Conservation (phyloP, 2,888 invertebrate genomes). For the Mimumesa dahlbomi region DNA sequence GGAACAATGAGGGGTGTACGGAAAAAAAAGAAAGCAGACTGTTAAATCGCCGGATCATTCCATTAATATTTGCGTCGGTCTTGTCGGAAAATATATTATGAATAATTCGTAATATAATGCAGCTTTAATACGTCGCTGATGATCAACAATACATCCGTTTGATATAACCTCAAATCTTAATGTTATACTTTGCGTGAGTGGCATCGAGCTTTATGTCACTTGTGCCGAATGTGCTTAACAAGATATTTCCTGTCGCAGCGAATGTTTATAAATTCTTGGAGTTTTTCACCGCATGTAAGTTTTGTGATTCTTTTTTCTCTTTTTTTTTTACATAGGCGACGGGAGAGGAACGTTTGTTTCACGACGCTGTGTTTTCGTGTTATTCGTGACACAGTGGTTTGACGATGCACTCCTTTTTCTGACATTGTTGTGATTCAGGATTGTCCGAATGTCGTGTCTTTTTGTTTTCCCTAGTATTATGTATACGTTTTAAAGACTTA, state of each 20-base stretch:
- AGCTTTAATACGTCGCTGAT: not conserved
- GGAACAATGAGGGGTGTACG: conserved; percentile 58
- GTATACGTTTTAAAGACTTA: too few relatives aligned
- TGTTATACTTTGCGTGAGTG: conserved; percentile 3
- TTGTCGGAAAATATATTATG: not conserved
- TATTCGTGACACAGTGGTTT: too few relatives aligned
- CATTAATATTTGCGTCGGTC: not conserved
- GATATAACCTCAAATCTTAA: conserved; percentile 42
- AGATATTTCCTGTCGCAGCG: conserved; percentile 20
- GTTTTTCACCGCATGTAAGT: conserved; percentile 42
- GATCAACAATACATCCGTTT: conserved; percentile 22
- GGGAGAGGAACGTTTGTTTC: too few relatives aligned
- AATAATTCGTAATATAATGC: conserved; percentile 2
- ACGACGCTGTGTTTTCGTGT: too few relatives aligned
- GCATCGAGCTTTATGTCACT: conserved; percentile 13
- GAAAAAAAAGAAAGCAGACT: conserved; percentile 53
- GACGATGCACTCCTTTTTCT: too few relatives aligned
- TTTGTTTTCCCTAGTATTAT: too few relatives aligned
- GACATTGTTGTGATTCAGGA: too few relatives aligned
- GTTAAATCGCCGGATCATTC: conserved; percentile 1
- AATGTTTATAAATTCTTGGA: conserved; percentile 27
- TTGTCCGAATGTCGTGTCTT: too few relatives aligned
- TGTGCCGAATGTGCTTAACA: conserved; percentile 47
- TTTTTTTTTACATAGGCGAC: not conserved
- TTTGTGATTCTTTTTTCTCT: conserved; percentile 21